Percentiles rank a stretch among this genome's conserved stretches.
Conservation (phyloP, 37 sponge, comb jelly and placozoan species). For the Halichondria panicea region DNA sequence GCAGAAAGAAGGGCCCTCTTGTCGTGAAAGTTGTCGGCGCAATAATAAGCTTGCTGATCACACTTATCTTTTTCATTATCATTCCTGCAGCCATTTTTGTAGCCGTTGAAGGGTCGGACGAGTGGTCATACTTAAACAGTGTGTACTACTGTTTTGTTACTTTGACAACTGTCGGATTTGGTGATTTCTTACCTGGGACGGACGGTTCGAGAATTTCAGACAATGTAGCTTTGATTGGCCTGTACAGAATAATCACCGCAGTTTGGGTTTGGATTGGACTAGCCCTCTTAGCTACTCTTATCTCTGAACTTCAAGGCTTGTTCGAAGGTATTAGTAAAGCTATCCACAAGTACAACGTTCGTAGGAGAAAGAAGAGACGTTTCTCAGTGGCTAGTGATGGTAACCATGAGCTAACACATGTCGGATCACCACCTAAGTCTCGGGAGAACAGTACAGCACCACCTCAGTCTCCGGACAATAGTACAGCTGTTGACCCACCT, state of each 20-base stretch:
- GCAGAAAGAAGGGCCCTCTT: background rate
- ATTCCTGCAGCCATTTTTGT: constrained; percentile 69
- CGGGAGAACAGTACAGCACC: too few relatives aligned
- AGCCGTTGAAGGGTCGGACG: constrained; percentile 68
- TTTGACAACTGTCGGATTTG: constrained; percentile 87
- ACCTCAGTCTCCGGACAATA: too few relatives aligned
- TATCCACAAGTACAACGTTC: background rate
- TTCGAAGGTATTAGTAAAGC: background rate
- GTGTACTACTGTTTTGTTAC: constrained; percentile 73
- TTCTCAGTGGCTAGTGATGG: too few relatives aligned
- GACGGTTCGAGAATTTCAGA: background rate
- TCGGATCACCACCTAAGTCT: too few relatives aligned
- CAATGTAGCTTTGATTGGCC: background rate
- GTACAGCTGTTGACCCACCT: too few relatives aligned
- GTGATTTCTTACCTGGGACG: constrained; percentile 73
- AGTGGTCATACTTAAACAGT: constrained; percentile 63
- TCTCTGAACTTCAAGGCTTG: constrained; percentile 30
- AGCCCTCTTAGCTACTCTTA: constrained; percentile 62
- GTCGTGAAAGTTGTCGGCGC: background rate
- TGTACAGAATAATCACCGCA: constrained; percentile 22
- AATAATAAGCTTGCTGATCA: background rate
- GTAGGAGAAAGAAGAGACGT: too few relatives aligned
- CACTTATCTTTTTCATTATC: constrained; percentile 56
- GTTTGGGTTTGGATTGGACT: constrained; percentile 77
- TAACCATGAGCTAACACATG: too few relatives aligned